These are phyloP conservation scores for Isoperla grammatica DNA, from an alignment of 2,888 invertebrate species.

Conservation along the genomic window DNA sequence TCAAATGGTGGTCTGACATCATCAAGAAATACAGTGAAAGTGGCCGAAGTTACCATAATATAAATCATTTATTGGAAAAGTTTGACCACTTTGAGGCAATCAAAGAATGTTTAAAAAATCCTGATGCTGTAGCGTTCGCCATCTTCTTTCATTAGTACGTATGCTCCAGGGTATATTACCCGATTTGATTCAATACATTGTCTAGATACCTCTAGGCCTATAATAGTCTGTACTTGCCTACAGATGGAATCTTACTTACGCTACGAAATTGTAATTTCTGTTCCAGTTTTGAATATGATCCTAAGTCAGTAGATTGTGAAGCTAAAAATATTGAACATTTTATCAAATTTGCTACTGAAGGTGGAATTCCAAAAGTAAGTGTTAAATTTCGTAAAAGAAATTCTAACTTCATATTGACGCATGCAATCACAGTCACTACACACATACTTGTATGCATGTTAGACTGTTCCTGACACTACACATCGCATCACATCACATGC, in stretches of 20 bases:
- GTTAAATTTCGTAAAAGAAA: no score
- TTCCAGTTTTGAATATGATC: slow-evolving; percentile 53
- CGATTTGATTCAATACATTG: no score
- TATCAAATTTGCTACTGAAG: slow-evolving; percentile 48
- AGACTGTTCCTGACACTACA: no score
- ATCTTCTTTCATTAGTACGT: slow-evolving; percentile 54
- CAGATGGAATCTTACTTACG: not conserved
- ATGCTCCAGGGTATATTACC: no score
- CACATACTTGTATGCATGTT: not conserved
- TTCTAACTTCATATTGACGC: no score
- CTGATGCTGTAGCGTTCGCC: slow-evolving; percentile 47
- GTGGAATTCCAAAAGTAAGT: slow-evolving; percentile 45
- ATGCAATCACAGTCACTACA: not conserved
- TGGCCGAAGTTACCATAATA: slow-evolving; percentile 47
- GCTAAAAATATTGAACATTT: slow-evolving; percentile 51
- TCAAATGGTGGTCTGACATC: slow-evolving; percentile 43
- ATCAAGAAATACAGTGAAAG: slow-evolving; percentile 44
- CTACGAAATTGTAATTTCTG: slow-evolving; percentile 19
- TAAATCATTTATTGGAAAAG: slow-evolving; percentile 46
- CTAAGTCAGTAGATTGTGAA: slow-evolving; percentile 50
- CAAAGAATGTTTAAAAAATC: slow-evolving; percentile 43
- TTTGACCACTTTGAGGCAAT: slow-evolving; percentile 45
- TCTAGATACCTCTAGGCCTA: no score
- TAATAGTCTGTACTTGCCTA: no score
- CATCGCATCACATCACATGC: no score